These are phyloP conservation scores for Natator depressus DNA, from an alignment of 2,113 vertebrate genomes.

Conservation along the genomic window DNA sequence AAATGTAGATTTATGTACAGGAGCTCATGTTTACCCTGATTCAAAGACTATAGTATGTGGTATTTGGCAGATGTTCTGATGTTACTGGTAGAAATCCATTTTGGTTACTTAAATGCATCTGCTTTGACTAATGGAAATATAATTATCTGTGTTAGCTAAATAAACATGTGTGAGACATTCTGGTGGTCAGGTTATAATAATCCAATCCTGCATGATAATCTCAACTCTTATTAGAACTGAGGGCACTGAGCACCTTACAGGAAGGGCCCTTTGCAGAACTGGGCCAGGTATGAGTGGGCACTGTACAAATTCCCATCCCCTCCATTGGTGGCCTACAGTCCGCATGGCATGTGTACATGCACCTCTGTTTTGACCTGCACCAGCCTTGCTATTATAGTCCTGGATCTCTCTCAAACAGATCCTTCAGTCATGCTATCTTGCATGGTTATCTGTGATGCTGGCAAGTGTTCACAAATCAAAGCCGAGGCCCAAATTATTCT, in stretches of 20 bases:
- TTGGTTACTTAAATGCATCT: slow-evolving; percentile 17
- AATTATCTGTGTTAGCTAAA: background rate
- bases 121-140: background rate
- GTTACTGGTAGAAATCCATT: slow-evolving; percentile 38
- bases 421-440: background rate
- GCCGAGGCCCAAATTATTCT: slow-evolving; percentile 20
- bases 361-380: slow-evolving; percentile 46
- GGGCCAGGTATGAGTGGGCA: background rate
- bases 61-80: slow-evolving; percentile 40
- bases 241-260: background rate
- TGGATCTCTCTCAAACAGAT: slow-evolving; percentile 17
- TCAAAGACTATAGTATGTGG: slow-evolving; percentile 46
- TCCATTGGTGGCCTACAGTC: background rate
- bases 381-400: background rate
- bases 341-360: background rate
- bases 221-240: background rate
- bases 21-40: slow-evolving; percentile 7
- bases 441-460: slow-evolving; percentile 13
- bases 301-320: background rate
- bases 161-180: background rate
- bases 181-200: background rate
- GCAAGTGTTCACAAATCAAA: slow-evolving; percentile 21
- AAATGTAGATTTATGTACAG: slow-evolving; percentile 46
- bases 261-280: accelerated
- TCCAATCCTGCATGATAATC: accelerated